Percentiles rank a stretch among this genome's conserved stretches.
Conservation (phyloP, 2,797 vertebrate genomes). For the Myiotriccus ornatus region DNA sequence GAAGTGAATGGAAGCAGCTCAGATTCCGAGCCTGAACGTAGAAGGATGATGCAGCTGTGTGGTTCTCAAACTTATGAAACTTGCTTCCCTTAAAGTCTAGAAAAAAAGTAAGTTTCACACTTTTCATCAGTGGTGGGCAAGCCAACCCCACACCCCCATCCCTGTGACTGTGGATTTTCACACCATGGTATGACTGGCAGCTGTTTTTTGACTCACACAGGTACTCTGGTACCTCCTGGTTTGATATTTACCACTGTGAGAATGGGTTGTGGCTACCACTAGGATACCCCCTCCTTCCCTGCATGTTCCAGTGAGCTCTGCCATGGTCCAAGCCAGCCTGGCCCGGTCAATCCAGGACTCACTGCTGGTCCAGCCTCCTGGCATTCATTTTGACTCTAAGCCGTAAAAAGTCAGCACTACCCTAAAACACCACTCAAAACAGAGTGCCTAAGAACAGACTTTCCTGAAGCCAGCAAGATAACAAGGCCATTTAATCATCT, state of each 20-base stretch:
- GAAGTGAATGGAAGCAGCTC: not conserved
- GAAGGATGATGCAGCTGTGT: not conserved
- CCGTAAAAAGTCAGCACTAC: not conserved
- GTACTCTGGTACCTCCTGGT: not conserved
- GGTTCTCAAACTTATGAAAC: not conserved
- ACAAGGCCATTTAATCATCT: slow-evolving; percentile 1
- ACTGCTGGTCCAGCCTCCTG: not conserved
- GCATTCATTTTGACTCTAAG: not conserved
- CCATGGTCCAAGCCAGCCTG: not conserved
- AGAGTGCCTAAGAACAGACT: not conserved
- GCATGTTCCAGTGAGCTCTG: not conserved
- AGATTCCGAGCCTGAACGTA: not conserved
- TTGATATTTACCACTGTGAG: not conserved
- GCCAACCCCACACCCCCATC: rapidly evolving
- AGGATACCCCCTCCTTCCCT: not conserved
- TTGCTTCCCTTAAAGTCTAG: not conserved
- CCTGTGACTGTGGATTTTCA: rapidly evolving
- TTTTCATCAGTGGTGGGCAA: not conserved
- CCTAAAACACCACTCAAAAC: not conserved
- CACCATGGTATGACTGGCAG: rapidly evolving
- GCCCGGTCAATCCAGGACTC: not conserved
- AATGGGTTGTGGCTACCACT: rapidly evolving
- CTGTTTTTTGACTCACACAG: not conserved
- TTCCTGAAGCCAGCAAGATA: slow-evolving; percentile 38
- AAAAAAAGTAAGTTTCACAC: not conserved